Evolutionary conservation across 2,113 vertebrate species (phyloP).

Genomic region (Chaenogobius annularis): DNA sequence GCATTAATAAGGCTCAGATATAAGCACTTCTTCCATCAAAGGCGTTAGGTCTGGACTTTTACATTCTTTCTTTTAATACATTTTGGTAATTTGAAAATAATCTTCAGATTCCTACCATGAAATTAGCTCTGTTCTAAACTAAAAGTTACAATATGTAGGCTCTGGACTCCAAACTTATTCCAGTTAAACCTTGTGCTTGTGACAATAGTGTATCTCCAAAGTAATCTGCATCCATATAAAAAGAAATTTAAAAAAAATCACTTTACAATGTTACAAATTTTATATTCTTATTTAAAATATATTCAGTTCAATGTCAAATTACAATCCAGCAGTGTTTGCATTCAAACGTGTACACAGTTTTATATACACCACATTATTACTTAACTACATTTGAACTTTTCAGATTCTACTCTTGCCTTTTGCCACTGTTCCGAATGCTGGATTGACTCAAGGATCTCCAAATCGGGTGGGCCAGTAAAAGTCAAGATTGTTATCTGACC

Average conservation of each 20-base stretch:
- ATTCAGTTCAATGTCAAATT: no score
- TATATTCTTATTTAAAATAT: no score
- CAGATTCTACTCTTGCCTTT: constrained; percentile 29
- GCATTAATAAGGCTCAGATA: constrained; percentile 43
- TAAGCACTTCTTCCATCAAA: constrained; percentile 49
- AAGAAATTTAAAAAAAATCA: no score
- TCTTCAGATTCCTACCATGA: background rate
- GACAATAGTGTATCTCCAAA: no score
- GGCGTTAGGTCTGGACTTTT: constrained; percentile 26
- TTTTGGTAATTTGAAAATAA: constrained; percentile 20
- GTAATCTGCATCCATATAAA: no score
- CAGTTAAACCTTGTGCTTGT: no score
- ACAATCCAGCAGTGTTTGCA: no score
- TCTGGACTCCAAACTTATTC: no score
- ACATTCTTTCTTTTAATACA: constrained; percentile 20
- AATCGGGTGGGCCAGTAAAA: constrained; percentile 38
- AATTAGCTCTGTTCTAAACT: background rate
- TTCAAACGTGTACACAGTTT: no score
- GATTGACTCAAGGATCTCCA: constrained; percentile 45
- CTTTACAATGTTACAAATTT: no score
- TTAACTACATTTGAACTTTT: background rate
- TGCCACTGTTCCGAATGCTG: constrained; percentile 34
- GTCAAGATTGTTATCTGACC: constrained; percentile 58
- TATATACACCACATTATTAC: background rate
- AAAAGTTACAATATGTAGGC: background rate